phyloP scores from a whole-genome alignment of 2,888 invertebrate species.

The Quadroppia sp. region DNA sequence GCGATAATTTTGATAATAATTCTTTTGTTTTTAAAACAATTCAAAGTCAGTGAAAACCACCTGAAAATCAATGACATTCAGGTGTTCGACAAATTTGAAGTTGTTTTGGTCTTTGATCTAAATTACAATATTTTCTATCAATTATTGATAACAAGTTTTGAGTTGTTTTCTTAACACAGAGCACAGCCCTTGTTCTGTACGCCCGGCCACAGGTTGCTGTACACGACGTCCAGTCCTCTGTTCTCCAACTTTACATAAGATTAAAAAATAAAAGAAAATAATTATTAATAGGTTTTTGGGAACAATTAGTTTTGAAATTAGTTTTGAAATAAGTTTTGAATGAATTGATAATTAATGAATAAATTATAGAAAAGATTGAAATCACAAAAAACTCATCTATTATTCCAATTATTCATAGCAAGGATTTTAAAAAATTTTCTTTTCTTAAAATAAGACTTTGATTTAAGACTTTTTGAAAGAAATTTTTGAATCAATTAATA shows the following conservation, averaged over 20 bases:
- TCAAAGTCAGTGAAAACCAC: no score
- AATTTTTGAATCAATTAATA: neutral
- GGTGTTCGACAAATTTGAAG: constrained; percentile 17
- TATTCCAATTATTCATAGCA: no score
- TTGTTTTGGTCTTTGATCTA: constrained; percentile 31
- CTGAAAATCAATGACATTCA: constrained; percentile 2
- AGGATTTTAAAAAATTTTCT: neutral
- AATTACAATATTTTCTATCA: constrained; percentile 26
- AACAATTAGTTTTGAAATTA: neutral
- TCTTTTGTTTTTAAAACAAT: no score
- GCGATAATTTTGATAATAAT: no score
- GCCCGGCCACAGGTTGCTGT: constrained; percentile 45
- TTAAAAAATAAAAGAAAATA: constrained; percentile 7
- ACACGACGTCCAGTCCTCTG: constrained; percentile 45
- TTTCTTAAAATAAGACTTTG: neutral
- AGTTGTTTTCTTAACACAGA: constrained; percentile 42
- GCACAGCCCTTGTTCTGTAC: constrained; percentile 42
- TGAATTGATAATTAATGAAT: neutral
- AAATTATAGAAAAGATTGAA: no score
- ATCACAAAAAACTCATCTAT: neutral
- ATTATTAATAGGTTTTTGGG: neutral
- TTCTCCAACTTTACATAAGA: constrained; percentile 46
- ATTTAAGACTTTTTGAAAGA: neutral
- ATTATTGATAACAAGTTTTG: constrained; percentile 28
- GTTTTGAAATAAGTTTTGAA: neutral